Evolutionary conservation across 2,113 vertebrate species (phyloP), one percentile per base, ranked within the genome.

Genomic region (Epinephelus cyanopodus): DNA sequence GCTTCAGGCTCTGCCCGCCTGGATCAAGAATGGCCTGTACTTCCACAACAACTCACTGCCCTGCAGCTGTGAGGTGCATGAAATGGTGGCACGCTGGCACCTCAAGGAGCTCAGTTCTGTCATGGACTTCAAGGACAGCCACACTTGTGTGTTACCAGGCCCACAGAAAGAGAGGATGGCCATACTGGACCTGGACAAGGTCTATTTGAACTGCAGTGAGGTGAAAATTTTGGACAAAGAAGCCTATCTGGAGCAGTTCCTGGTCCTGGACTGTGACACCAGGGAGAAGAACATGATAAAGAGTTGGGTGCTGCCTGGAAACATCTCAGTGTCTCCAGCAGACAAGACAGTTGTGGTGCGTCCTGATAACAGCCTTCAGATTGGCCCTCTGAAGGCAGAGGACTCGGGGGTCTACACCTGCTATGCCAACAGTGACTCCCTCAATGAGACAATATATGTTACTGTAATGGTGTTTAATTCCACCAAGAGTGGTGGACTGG

Each of bases 381-480:
- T 99, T 14, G 90, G 82, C 19, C 89, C 93, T 0, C 85, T 98
- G 75, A 95, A 89, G 54, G 79, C 87, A 0, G 97, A 97, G 69
- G 96, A 99, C 6, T 95, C 95, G 0, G 98, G 98, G 15, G 94
- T 96, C 4, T 99, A 99, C 78, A 96, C 97, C 27, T 99, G 98
- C 86, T 95, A 96, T 3, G 98, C 98, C 33, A 92, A 92, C 33
- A 95, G 97, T 2, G 96, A 97, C n/a, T 87, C 92, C 48, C 89
- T 97, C 83, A 99, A 99, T 0, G 97, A 99, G 93, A 99, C 98
- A 0, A 74, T 99, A 8, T 97, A 97, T 15, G 94, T 99, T 75
- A 96, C 96, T 61, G 95, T 99, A 53, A 93, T 94, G 87, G 98
- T 99, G 64, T 93, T 96, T 79, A 99, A 99, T 91, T 94, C 94